phyloP scores from a whole-genome alignment of 1,140 invertebrate genomes.

The Hycleus cichorii region DNA sequence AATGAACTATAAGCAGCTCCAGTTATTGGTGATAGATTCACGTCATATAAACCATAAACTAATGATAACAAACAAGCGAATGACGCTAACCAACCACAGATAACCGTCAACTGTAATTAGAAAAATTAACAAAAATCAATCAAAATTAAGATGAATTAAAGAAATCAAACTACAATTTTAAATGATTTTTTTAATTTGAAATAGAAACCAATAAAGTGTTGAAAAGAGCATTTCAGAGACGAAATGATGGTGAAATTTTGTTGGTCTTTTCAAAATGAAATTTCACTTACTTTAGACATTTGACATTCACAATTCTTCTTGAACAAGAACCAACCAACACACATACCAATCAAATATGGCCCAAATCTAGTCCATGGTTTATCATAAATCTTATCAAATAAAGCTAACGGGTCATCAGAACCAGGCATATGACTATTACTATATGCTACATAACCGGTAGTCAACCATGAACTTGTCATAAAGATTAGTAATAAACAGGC shows the following conservation, averaged over 20 bases:
- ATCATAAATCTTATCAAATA: slow-evolving; percentile 83
- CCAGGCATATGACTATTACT: slow-evolving; percentile 71
- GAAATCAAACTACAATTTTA: too few species aligned
- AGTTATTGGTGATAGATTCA: slow-evolving; percentile 56
- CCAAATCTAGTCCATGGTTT: slow-evolving; percentile 79
- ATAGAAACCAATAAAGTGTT: too few species aligned
- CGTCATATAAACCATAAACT: slow-evolving; percentile 68
- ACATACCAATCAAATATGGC: slow-evolving; percentile 76
- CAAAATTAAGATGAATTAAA: neutral
- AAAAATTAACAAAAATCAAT: neutral
- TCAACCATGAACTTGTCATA: slow-evolving; percentile 66
- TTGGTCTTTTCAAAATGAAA: neutral
- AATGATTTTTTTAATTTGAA: too few species aligned
- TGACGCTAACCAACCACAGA: slow-evolving; percentile 61
- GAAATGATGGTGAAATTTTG: too few species aligned
- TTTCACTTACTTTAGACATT: slow-evolving; percentile 56
- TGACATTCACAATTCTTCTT: slow-evolving; percentile 72
- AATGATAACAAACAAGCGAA: slow-evolving; percentile 57
- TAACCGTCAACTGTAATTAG: slow-evolving; percentile 51
- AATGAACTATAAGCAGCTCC: slow-evolving; percentile 75
- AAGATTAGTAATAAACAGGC: slow-evolving; percentile 54
- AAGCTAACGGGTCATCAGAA: slow-evolving; percentile 69
- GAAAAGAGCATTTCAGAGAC: too few species aligned
- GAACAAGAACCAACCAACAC: slow-evolving; percentile 73
- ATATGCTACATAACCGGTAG: slow-evolving; percentile 71